Evolutionary conservation across 1,140 invertebrate genomes (phyloP).

Genomic region (Drosophila leontia): DNA sequence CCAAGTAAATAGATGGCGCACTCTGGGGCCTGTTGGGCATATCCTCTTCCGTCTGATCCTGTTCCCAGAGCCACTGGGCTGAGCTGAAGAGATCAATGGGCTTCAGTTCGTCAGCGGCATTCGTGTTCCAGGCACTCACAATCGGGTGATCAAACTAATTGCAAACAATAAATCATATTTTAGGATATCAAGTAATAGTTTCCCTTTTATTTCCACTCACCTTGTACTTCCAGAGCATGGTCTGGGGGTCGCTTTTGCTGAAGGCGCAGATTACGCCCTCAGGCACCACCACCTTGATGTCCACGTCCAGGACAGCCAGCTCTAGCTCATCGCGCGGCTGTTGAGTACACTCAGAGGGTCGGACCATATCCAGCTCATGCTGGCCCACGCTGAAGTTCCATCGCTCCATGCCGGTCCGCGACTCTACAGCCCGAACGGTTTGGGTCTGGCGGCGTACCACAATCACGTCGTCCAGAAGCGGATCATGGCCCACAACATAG

Average conservation of each 20-base stretch:
- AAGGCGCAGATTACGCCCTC: conserved; percentile 90
- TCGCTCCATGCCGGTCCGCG: conserved; percentile 92
- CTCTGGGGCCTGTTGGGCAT: conserved; percentile 36
- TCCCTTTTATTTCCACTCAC: conserved; percentile 75
- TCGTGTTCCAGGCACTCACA: conserved; percentile 92
- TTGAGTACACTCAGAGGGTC: conserved; percentile 86
- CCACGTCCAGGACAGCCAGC: conserved; percentile 85
- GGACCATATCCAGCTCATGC: conserved; percentile 90
- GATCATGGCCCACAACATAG: conserved; percentile 78
- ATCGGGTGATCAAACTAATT: conserved; percentile 92
- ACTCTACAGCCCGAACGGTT: conserved; percentile 94
- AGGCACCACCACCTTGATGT: conserved; percentile 89
- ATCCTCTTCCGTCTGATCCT: conserved; percentile 63
- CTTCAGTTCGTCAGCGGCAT: conserved; percentile 87
- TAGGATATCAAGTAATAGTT: background rate
- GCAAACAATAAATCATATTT: background rate
- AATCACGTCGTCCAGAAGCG: conserved; percentile 88
- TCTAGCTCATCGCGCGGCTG: conserved; percentile 78
- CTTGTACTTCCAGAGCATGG: conserved; percentile 90
- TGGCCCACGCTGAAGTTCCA: conserved; percentile 98
- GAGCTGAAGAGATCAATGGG: conserved; percentile 91
- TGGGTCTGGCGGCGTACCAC: conserved; percentile 93
- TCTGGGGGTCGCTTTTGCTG: conserved; percentile 86
- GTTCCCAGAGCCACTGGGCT: conserved; percentile 85
- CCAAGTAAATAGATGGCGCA: conserved; percentile 91